Base-by-base conservation (phyloP, 2,888 invertebrate species). In the Zygaena filipendulae region DNA sequence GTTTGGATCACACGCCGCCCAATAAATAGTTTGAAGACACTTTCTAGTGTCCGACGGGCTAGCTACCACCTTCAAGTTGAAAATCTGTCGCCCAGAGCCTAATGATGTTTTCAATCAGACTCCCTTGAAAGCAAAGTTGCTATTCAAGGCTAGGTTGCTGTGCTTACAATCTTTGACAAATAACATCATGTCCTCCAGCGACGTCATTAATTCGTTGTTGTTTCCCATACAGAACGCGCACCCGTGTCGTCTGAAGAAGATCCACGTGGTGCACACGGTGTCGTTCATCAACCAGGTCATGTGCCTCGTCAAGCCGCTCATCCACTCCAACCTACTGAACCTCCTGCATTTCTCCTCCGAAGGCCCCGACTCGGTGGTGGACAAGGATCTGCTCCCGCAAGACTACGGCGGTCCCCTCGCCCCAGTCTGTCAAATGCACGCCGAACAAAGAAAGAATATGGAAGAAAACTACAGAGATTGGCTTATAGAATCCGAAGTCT, bases 231-330 rank as follows among this genome's bases (percentile, higher is more conserved):
- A 86, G 86, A 86, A 84, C 49, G 87, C 84, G 0, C 86, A 87
- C 51, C 87, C 87, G 1, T 84, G 83, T 25, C 81, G 86, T 31
- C 69, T 87, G 10, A 86, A 85, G 60, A 83, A 81, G 47, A 82
- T 87, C 44, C 86, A 87, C 55, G 82, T 87, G 1, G 77, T 87
- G 22, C 84, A 87, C 52, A 84, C 86, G 1, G 84, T 85, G 4
- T 83, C 84, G 24, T 87, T 86, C 67, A 84, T 87, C 44, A 85
- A 86, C 53, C 87, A 87, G 58, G 82, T 86, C 11, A 85, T 87
- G 85, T 80, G 85, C 28, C 74, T 87, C 22, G 70, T 87, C 4
- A 81, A 84, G 35, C 87, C 87, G 0, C 69, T 87, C 40, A 84
- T 87, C 38, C 82, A 84, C 44, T 83, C 83, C 20, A 85, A 87